phyloP scores from a whole-genome alignment of 2,888 invertebrate genomes.

The Cosmopolites sordidus region DNA sequence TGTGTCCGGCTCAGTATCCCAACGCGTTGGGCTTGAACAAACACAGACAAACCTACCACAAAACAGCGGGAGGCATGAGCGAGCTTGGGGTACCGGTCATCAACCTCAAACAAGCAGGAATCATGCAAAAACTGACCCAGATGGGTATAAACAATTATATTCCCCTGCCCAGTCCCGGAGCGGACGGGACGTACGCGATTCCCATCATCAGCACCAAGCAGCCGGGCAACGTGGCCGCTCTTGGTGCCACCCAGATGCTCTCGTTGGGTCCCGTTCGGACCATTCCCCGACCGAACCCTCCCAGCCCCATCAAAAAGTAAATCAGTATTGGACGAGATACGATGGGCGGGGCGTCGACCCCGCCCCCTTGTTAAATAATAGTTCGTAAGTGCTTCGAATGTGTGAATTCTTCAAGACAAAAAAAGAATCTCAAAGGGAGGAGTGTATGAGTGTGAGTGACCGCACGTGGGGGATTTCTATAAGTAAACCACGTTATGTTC shows the following conservation, averaged over 20 bases:
- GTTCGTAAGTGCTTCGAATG: too few relatives aligned
- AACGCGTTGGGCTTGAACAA: constrained; percentile 56
- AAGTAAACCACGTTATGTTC: too few relatives aligned
- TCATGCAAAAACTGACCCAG: constrained; percentile 58
- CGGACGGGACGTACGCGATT: constrained; percentile 56
- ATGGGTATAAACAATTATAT: constrained; percentile 73
- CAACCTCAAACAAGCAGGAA: constrained; percentile 59
- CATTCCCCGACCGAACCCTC: constrained; percentile 29
- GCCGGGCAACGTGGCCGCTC: constrained; percentile 47
- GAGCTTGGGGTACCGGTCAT: constrained; percentile 72
- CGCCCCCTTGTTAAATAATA: too few relatives aligned
- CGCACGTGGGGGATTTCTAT: too few relatives aligned
- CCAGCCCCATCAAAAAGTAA: constrained; percentile 1
- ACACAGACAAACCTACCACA: constrained; percentile 63
- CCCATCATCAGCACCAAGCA: constrained; percentile 54
- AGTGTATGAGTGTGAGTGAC: too few relatives aligned
- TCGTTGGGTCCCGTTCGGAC: constrained; percentile 65
- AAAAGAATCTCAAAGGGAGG: too few relatives aligned
- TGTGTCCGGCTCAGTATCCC: constrained; percentile 70
- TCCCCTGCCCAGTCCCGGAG: constrained; percentile 58
- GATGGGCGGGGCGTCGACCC: too few relatives aligned
- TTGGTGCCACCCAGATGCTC: constrained; percentile 67
- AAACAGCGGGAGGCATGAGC: constrained; percentile 52
- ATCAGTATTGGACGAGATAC: background rate
- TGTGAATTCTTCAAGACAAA: too few relatives aligned